These are phyloP conservation scores for Drosophila lacteicornis DNA, from an alignment of 1,140 invertebrate genomes.

Conservation along the genomic window DNA sequence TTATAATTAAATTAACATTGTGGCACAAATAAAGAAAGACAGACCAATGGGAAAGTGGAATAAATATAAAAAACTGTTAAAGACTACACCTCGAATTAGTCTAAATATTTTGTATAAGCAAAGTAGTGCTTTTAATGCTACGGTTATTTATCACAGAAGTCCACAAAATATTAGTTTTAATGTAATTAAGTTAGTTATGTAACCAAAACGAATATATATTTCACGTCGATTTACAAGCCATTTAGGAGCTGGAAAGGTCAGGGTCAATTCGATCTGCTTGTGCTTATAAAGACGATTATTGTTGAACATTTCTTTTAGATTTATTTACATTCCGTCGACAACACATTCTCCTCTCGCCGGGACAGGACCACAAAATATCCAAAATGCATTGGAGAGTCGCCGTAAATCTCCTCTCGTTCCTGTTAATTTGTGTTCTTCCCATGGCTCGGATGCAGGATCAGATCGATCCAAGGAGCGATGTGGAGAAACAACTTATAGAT, in stretches of 20 bases:
- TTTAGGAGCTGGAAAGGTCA: neutral
- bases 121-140: neutral
- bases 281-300: neutral
- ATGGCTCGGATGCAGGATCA: neutral
- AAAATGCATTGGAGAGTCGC: neutral
- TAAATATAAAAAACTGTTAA: neutral
- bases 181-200: too few relatives aligned
- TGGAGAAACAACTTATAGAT: too few relatives aligned
- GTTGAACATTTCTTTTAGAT: neutral
- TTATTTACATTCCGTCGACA: too few relatives aligned
- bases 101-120: neutral
- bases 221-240: neutral
- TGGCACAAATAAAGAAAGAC: slow-evolving; percentile 32
- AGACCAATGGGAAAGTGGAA: neutral
- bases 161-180: neutral
- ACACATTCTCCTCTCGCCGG: neutral
- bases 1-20: slow-evolving; percentile 73
- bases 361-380: neutral
- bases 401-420: neutral
- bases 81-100: neutral
- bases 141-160: neutral
- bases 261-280: too few relatives aligned
- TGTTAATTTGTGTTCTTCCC: neutral
- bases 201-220: neutral
- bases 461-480: too few relatives aligned